Evolutionary conservation across 2,797 vertebrate species (phyloP), one percentile per base, ranked within the genome.

Genomic region (Ptychadena robeensis): DNA sequence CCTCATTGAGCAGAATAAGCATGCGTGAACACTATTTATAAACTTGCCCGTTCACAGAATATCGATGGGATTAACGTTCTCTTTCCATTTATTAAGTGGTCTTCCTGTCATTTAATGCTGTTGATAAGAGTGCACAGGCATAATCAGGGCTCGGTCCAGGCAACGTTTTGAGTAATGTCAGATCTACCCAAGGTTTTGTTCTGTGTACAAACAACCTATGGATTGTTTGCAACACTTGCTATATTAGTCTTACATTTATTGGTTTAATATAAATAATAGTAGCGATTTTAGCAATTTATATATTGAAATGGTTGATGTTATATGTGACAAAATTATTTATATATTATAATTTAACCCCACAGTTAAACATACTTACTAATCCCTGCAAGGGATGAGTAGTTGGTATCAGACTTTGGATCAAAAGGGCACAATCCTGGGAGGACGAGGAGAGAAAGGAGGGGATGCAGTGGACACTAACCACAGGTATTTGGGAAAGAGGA

Each of bases 111-210:
- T 25, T 34, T 67, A 9, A 70, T 74, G 68, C 69, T 35, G 82
- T 40, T 63, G 38, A 80, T 75, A 85, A n/a, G 77, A 75, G 82
- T 85, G 82, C n/a, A 10, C 65, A 69, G 10, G 82, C 82, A 85
- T 85, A 85, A 85, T 85, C 77, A 85, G 82, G 82, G 4, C 69
- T 40, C 31, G 73, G 30, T 27, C 38, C 18, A 48, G 37, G 30
- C 14, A 68, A 68, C 28, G 32, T 64, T 59, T 35, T 73, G 11
- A 67, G 63, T 68, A 38, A 81, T 63, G 57, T 37, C 15, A 40
- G 4, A 37, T 40, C 32, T 68, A 38, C 25, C 28, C 44, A 18
- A 14, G 40, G 28, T 25, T 27, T 22, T 57, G 25, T 40, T 28
- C n/a, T 68, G 22, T 53, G 2, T 18, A 53, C 18, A 53, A 18